Conservation (phyloP, 2,113 vertebrate species). For the Podarcis raffonei region DNA sequence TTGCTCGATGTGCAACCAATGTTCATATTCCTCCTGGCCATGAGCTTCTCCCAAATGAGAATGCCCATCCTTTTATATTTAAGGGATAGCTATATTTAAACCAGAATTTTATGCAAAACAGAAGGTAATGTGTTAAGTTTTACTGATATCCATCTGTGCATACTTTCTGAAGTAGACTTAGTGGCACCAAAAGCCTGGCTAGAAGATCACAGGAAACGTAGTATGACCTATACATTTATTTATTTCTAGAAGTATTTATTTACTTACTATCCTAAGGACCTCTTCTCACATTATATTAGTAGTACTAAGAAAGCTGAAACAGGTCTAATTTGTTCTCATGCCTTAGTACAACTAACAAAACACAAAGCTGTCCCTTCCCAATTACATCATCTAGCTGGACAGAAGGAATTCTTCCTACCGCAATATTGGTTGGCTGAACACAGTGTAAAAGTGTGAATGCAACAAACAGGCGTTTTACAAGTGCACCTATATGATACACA, state of each 20-base stretch:
- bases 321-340: neutral
- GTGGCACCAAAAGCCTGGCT: neutral
- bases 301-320: neutral
- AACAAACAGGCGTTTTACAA: neutral
- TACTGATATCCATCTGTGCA: neutral
- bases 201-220: neutral
- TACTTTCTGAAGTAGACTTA: neutral
- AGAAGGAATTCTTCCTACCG: neutral
- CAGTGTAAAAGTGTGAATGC: too few species aligned
- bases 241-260: too few species aligned
- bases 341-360: neutral
- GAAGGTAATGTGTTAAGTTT: neutral
- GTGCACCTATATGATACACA: neutral
- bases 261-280: neutral
- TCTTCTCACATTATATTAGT: neutral
- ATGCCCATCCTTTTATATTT: neutral
- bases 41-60: neutral
- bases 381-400: neutral
- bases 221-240: neutral
- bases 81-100: neutral
- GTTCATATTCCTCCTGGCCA: neutral
- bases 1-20: neutral
- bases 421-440: neutral
- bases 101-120: neutral
- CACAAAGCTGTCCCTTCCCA: neutral